Conservation (phyloP, 2,888 invertebrate genomes). For the Coremacera marginata region DNA sequence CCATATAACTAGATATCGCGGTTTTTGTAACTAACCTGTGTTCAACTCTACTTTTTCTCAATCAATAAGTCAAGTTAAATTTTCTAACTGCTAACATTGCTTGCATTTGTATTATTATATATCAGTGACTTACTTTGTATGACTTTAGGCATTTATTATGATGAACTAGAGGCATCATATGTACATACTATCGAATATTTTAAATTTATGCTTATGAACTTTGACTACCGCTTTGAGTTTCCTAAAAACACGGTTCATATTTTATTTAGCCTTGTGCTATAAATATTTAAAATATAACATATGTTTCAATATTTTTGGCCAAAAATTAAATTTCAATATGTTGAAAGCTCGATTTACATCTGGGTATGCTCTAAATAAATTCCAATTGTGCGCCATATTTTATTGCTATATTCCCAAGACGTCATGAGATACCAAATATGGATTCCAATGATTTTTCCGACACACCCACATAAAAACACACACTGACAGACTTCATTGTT, state of each 20-base stretch:
- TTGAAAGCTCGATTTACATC: slow-evolving; percentile 10
- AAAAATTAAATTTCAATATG: slow-evolving; percentile 9
- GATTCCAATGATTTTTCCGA: slow-evolving; percentile 1
- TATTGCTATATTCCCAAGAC: slow-evolving; percentile 4
- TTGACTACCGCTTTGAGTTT: background rate
- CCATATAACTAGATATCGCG: too few relatives aligned
- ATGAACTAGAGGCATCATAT: too few relatives aligned
- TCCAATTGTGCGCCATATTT: slow-evolving; percentile 7
- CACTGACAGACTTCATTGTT: slow-evolving; percentile 8
- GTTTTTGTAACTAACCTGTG: too few relatives aligned
- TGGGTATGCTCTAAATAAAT: slow-evolving; percentile 1
- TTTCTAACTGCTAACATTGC: too few relatives aligned
- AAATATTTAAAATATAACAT: slow-evolving; percentile 13
- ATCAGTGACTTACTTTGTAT: too few relatives aligned
- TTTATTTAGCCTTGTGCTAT: background rate
- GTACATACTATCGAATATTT: too few relatives aligned
- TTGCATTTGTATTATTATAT: too few relatives aligned
- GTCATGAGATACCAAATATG: slow-evolving; percentile 27
- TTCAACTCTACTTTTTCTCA: too few relatives aligned
- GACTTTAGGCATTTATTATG: too few relatives aligned
- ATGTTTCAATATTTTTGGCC: slow-evolving; percentile 4
- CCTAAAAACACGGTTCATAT: background rate
- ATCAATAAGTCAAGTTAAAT: too few relatives aligned
- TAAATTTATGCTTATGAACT: too few relatives aligned
- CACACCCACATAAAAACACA: background rate